Conservation (phyloP, 2,888 invertebrate genomes). For the Zhuqinia jingwanae region DNA sequence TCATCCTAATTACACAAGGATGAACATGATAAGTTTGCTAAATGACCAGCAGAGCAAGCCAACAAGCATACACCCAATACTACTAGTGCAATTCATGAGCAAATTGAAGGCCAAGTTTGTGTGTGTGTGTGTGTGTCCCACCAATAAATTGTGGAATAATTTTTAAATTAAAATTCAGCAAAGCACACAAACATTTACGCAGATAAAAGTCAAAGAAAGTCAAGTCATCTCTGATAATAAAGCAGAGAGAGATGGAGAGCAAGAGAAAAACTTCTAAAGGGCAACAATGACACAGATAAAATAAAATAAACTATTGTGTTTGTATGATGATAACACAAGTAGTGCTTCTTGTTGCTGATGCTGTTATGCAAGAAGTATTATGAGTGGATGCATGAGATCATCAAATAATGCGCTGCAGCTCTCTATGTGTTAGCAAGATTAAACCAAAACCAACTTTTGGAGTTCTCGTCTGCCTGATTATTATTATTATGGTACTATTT, state of each 20-base stretch:
- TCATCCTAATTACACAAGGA: constrained; percentile 55
- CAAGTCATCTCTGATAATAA: constrained; percentile 1
- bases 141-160: constrained; percentile 44
- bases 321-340: too few relatives aligned
- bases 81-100: background rate
- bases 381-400: too few relatives aligned
- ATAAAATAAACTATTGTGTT: constrained; percentile 13
- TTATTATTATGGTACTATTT: constrained; percentile 29
- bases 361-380: too few relatives aligned
- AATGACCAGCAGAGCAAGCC: too few relatives aligned
- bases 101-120: too few relatives aligned
- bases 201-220: constrained; percentile 23
- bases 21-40: constrained; percentile 22
- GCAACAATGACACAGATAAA: constrained; percentile 41
- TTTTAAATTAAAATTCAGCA: constrained; percentile 46
- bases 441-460: background rate
- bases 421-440: too few relatives aligned
- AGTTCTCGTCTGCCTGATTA: background rate
- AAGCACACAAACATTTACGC: constrained; percentile 7
- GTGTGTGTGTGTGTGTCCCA: background rate
- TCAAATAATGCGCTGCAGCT: too few relatives aligned
- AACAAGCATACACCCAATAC: background rate
- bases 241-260: constrained; percentile 17
- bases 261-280: constrained; percentile 4
- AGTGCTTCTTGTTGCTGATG: too few relatives aligned